Evolutionary conservation across 1,140 invertebrate genomes (phyloP).

Genomic region (Papilio polyxenes): DNA sequence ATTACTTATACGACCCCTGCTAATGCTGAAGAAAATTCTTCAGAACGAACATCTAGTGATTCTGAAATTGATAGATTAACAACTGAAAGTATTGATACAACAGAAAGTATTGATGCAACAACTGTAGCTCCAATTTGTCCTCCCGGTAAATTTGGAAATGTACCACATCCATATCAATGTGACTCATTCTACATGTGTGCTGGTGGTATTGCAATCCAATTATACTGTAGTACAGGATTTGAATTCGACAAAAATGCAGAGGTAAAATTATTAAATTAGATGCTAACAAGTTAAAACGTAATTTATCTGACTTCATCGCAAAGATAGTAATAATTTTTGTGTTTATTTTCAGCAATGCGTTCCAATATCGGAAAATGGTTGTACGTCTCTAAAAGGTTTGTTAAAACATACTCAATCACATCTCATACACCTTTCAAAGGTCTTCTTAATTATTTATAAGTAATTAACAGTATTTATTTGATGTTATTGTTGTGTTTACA

Average conservation of each 20-base stretch:
- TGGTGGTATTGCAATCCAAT: constrained; percentile 42
- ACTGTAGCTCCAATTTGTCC: constrained; percentile 44
- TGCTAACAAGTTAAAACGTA: background rate
- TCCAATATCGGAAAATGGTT: constrained; percentile 48
- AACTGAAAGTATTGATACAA: background rate
- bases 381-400: constrained; percentile 43
- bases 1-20: background rate
- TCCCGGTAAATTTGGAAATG: constrained; percentile 46
- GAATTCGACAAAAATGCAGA: constrained; percentile 40
- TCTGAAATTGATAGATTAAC: background rate
- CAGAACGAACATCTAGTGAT: background rate
- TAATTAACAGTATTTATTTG: background rate
- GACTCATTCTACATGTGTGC: constrained; percentile 51
- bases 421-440: background rate
- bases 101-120: constrained; percentile 29
- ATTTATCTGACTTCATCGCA: background rate
- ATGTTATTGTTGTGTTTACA: background rate
- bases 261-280: constrained; percentile 40
- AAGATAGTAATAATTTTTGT: background rate
- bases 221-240: constrained; percentile 42
- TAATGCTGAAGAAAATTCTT: constrained; percentile 8
- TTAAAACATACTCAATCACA: background rate
- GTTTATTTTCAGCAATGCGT: constrained; percentile 52
- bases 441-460: background rate
- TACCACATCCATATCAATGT: constrained; percentile 50